Evolutionary conservation across 2,888 invertebrate genomes (phyloP), one percentile per base, ranked within the genome.

Genomic region (Drosophila longiperda): DNA sequence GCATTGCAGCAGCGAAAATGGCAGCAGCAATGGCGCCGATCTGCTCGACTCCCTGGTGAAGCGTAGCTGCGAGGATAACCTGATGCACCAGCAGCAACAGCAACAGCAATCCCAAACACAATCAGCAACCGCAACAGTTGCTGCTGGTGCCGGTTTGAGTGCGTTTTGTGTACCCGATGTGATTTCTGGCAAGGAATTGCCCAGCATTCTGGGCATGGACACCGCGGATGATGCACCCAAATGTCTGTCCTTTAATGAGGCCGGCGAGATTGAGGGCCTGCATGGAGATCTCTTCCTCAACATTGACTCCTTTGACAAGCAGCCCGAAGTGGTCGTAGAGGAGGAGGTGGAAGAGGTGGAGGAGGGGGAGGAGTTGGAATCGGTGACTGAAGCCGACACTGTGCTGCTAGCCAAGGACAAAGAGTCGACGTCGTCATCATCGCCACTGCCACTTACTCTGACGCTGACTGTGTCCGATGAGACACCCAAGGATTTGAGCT

Each of bases 201-300:
- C 95, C 65, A 93, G 95, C 49, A 93, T 96, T 42, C 95, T 95
- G 82, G 95, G 95, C 81, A 95, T 95, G 36, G 93, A 96, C 38
- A 90, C 89, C 63, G 80, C 70, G 26, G 91, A 91, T 40, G 91
- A 90, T 33, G 91, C 93, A 7, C 92, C 93, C 45, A 93, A 93
- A 80, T 92, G 92, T 69, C 75, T 93, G 62, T 92, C 92, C 7
- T 93, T 93, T 66, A 93, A 92, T 59, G 93, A 93, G 75, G 93
- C 91, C 1, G 92, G 93, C 11, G 93, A 93, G 81, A 93, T 93
- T 60, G 92, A 93, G 77, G 92, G 90, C 33, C 66, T 93, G 2
- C 91, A 92, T 62, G 93, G 92, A 0, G 86, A 93, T 45, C 86
- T 93, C 33, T 93, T 93, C 60, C 89, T 92, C 48, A 75, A 71